Conservation (phyloP, 2,797 vertebrate genomes). For the Gastrophryne carolinensis region DNA sequence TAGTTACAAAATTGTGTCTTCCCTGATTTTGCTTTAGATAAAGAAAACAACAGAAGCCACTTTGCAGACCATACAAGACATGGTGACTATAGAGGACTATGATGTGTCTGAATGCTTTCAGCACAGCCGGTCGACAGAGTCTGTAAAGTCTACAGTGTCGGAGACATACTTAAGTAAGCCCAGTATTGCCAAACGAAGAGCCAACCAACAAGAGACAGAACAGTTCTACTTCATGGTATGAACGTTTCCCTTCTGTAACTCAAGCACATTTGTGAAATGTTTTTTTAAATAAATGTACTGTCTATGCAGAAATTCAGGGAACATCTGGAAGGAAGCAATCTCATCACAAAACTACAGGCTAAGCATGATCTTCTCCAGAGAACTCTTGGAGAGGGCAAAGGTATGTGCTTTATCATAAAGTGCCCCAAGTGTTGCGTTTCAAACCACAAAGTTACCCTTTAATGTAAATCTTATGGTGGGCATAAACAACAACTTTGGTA, state of each 20-base stretch:
- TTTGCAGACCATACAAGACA: slow-evolving; percentile 95
- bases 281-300: neutral
- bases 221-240: slow-evolving; percentile 98
- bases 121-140: slow-evolving; percentile 96
- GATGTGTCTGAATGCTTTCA: slow-evolving; percentile 98
- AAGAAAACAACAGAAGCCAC: slow-evolving; percentile 98
- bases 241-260: neutral
- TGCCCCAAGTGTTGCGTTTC: too few species aligned
- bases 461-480: too few species aligned
- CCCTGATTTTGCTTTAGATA: too few species aligned
- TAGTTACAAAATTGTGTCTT: too few species aligned
- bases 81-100: slow-evolving; percentile 97
- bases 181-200: slow-evolving; percentile 94
- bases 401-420: neutral
- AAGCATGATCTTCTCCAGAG: slow-evolving; percentile 96
- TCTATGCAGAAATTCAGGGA: slow-evolving; percentile 95
- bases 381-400: slow-evolving; percentile 90
- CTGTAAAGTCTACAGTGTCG: slow-evolving; percentile 92
- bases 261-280: neutral
- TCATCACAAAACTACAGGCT: slow-evolving; percentile 98
- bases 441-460: too few species aligned
- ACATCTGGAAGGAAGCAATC: slow-evolving; percentile 96
- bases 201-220: slow-evolving; percentile 98
- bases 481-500: too few species aligned
- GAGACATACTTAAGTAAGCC: slow-evolving; percentile 97